Conservation (phyloP, 2,797 vertebrate genomes). For the Channallabes apus region DNA sequence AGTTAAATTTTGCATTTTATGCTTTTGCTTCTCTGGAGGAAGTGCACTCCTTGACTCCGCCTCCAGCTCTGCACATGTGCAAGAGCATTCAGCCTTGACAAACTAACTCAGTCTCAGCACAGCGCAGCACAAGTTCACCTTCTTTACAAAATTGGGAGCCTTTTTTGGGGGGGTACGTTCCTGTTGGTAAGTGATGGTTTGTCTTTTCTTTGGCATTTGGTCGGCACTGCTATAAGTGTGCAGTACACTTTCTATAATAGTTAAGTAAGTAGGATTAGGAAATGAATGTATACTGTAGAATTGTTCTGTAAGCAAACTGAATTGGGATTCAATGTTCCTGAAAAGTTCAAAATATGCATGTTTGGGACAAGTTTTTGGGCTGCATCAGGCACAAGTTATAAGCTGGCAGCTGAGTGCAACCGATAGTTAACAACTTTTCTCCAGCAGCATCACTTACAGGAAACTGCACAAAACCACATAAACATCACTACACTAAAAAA, state of each 20-base stretch:
- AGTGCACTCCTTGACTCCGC: constrained; percentile 16
- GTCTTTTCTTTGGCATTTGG: background rate
- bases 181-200: constrained; percentile 23
- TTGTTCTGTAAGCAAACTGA: background rate
- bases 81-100: constrained; percentile 14
- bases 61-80: constrained; percentile 16
- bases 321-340: no score
- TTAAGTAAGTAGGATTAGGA: background rate
- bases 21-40: background rate
- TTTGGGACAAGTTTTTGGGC: background rate
- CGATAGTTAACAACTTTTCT: constrained; percentile 4
- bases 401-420: background rate
- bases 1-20: background rate
- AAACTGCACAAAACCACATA: constrained; percentile 49
- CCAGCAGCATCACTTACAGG: constrained; percentile 38
- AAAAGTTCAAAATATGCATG: background rate
- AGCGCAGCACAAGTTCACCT: background rate
- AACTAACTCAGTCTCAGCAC: background rate
- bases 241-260: background rate
- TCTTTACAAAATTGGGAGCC: background rate
- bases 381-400: background rate
- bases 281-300: background rate
- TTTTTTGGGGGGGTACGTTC: background rate
- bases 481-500: constrained; percentile 1
- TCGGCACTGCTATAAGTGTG: background rate